A percentile compares a stretch with the other conserved stretches of the same genome.
phyloP scores from a whole-genome alignment of 2,797 vertebrate genomes.

The Chrysocyon brachyurus region DNA sequence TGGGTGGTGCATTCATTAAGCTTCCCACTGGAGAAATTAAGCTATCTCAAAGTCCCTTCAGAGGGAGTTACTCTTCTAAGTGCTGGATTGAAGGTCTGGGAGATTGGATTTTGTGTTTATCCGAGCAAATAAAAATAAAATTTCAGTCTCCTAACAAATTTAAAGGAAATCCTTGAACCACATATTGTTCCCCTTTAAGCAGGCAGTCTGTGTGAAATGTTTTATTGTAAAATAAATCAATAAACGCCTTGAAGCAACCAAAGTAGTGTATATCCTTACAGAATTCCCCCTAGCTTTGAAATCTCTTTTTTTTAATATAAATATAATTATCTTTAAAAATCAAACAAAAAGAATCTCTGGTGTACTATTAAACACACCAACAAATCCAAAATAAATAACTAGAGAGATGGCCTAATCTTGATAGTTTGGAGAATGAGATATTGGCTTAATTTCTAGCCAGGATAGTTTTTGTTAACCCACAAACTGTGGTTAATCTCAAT shows the following conservation, averaged over 20 bases:
- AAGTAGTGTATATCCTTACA: constrained; percentile 51
- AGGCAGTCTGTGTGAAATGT: constrained; percentile 55
- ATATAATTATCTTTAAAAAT: constrained; percentile 69
- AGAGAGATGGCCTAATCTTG: constrained; percentile 57
- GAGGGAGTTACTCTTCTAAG: constrained; percentile 57
- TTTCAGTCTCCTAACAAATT: constrained; percentile 62
- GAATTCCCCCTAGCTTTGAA: constrained; percentile 57
- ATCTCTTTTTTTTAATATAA: constrained; percentile 55
- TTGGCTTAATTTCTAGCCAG: constrained; percentile 52
- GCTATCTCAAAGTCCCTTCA: neutral
- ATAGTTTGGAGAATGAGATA: constrained; percentile 64
- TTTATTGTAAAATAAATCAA: constrained; percentile 76
- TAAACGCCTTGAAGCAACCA: constrained; percentile 55
- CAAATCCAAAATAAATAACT: constrained; percentile 73
- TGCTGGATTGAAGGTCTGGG: constrained; percentile 27
- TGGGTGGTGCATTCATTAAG: neutral
- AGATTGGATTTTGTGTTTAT: constrained; percentile 67
- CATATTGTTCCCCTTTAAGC: constrained; percentile 49
- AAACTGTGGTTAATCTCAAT: constrained; percentile 62
- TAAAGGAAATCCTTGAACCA: constrained; percentile 68
- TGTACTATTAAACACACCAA: constrained; percentile 62
- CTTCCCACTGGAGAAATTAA: constrained; percentile 20
- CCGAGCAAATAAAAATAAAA: constrained; percentile 74
- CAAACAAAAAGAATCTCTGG: constrained; percentile 65
- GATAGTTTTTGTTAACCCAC: constrained; percentile 26